Conservation (phyloP, 30 jellyfish, hydroid and myxozoan genomes). For the Rhopilema esculentum region DNA sequence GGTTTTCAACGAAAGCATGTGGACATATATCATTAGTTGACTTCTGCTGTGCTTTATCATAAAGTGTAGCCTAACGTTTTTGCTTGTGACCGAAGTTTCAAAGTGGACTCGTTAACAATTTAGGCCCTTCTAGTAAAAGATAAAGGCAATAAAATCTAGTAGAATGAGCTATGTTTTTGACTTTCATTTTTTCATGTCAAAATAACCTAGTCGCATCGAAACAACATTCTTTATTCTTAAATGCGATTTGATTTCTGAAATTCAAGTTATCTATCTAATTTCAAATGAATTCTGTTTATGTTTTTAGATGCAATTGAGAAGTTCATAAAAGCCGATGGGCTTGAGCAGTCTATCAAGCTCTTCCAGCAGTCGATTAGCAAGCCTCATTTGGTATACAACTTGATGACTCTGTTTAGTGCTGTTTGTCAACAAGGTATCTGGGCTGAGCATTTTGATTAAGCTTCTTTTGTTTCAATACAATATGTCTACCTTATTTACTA, state of each 20-base stretch:
- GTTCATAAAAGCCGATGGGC: constrained; percentile 34
- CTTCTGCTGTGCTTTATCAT: neutral
- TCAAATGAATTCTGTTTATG: neutral
- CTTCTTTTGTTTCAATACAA: neutral
- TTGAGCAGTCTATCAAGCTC: constrained; percentile 37
- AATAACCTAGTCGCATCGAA: no score
- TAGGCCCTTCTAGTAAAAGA: neutral
- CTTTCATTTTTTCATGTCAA: no score
- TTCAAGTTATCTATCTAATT: neutral
- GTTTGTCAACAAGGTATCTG: constrained; percentile 58
- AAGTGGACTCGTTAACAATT: neutral
- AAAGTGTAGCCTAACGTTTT: no score
- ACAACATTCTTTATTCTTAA: no score
- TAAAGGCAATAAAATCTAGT: neutral
- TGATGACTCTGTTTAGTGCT: constrained; percentile 49
- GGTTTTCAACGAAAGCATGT: neutral
- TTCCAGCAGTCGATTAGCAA: constrained; percentile 42
- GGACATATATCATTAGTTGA: neutral
- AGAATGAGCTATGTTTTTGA: no score
- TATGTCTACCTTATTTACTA: no score
- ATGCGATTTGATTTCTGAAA: no score
- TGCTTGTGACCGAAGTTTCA: neutral
- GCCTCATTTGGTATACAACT: constrained; percentile 56
- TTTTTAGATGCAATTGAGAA: constrained; percentile 43
- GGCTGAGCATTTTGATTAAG: no score